A percentile compares a stretch with the other conserved stretches of the same genome.
phyloP scores from a whole-genome alignment of 2,888 invertebrate genomes.

The Hyalella azteca region DNA sequence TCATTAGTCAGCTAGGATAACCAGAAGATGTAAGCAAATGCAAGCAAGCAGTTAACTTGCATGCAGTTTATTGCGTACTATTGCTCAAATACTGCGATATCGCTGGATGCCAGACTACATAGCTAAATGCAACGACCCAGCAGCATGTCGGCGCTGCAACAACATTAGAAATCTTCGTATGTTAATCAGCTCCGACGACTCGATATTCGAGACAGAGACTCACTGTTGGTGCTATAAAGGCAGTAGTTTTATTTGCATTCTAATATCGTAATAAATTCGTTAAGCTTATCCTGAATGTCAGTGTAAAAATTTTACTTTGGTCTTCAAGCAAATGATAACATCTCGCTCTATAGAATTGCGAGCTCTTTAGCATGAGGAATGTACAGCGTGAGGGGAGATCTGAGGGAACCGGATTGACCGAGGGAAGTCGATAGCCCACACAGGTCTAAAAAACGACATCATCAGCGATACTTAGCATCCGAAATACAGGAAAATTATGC shows the following conservation, averaged over 20 bases:
- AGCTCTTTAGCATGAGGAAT: not conserved
- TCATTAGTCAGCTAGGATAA: conserved; percentile 16
- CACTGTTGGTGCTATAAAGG: conserved; percentile 29
- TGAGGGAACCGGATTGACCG: not conserved
- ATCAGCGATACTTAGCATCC: not conserved
- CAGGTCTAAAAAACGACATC: not conserved
- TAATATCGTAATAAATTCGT: conserved; percentile 33
- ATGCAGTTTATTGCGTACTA: too few relatives aligned
- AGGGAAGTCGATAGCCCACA: not conserved
- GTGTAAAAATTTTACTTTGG: conserved; percentile 17
- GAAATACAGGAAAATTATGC: not conserved
- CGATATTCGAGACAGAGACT: not conserved
- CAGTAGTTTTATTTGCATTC: conserved; percentile 37
- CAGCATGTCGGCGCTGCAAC: conserved; percentile 6
- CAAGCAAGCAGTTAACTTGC: too few relatives aligned
- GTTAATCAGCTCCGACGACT: conserved; percentile 11
- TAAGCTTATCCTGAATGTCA: conserved; percentile 30
- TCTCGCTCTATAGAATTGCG: conserved; percentile 21
- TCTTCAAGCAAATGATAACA: conserved; percentile 36
- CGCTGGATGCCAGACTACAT: conserved; percentile 22
- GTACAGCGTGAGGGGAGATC: not conserved
- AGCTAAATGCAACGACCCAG: not conserved
- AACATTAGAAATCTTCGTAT: conserved; percentile 33
- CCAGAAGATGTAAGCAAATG: conserved; percentile 16
- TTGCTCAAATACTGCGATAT: conserved; percentile 21